Conservation (phyloP, 2,797 vertebrate species). For the Rhincodon typus region DNA sequence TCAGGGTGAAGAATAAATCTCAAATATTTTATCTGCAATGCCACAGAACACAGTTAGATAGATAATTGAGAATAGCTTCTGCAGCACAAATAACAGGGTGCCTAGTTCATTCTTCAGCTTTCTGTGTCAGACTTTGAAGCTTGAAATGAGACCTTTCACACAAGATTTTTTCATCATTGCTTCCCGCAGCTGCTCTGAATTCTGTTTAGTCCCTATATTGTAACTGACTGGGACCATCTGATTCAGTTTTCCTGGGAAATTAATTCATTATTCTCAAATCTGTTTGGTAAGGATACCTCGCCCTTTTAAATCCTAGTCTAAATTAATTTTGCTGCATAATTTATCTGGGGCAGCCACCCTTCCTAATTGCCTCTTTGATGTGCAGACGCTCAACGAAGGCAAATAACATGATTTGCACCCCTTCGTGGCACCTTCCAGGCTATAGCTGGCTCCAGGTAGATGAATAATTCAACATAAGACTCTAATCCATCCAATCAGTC, state of each 20-base stretch:
- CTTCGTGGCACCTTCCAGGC: neutral
- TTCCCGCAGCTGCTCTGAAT: neutral
- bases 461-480: neutral
- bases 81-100: neutral
- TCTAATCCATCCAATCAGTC: neutral
- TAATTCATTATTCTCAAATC: conserved; percentile 23
- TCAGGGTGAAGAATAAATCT: neutral
- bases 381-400: neutral
- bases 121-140: neutral
- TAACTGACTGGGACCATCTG: conserved; percentile 13
- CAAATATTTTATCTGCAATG: neutral
- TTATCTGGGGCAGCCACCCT: neutral
- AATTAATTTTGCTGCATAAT: neutral
- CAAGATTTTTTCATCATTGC: neutral
- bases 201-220: neutral
- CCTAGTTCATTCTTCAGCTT: neutral
- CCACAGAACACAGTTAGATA: neutral
- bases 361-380: neutral
- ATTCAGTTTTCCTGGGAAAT: neutral
- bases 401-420: neutral
- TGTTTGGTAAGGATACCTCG: neutral
- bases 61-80: neutral
- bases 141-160: neutral
- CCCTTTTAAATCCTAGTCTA: neutral
- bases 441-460: neutral